Conservation (phyloP, 2,888 invertebrate genomes). For the Lycia hirtaria region DNA sequence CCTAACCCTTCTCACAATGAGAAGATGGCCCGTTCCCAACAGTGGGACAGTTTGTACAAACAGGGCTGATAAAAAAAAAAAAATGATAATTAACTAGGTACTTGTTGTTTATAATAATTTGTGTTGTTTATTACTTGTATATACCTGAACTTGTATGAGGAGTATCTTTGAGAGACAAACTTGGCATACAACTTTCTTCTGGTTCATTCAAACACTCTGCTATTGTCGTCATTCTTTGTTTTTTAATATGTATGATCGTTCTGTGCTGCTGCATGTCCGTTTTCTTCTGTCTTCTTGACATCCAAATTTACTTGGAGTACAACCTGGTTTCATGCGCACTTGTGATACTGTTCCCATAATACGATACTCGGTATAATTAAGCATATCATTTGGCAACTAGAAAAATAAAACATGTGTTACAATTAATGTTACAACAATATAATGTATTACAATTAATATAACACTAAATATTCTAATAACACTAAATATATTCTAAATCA, state of each 20-base stretch:
- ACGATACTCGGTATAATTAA: neutral
- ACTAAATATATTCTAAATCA: too few relatives aligned
- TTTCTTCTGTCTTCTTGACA: neutral
- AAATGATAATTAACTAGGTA: too few relatives aligned
- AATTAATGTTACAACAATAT: too few relatives aligned
- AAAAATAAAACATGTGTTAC: neutral
- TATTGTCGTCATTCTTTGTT: neutral
- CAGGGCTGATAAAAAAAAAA: too few relatives aligned
- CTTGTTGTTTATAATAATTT: neutral
- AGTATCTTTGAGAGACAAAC: neutral
- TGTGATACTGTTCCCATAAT: neutral
- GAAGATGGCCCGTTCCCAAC: too few relatives aligned
- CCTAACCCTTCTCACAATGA: too few relatives aligned
- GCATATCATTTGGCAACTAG: neutral
- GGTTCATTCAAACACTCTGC: neutral
- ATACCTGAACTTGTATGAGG: neutral
- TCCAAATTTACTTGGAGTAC: neutral
- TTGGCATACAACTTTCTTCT: neutral
- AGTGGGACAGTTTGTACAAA: too few relatives aligned
- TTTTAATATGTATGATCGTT: neutral
- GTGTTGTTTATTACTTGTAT: neutral
- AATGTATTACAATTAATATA: too few relatives aligned
- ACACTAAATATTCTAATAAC: too few relatives aligned
- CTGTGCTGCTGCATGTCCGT: neutral
- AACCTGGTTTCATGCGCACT: neutral